Percentiles rank a stretch among this genome's conserved stretches.
Conservation (phyloP, 2,888 invertebrate species). For the Tipula helvola region DNA sequence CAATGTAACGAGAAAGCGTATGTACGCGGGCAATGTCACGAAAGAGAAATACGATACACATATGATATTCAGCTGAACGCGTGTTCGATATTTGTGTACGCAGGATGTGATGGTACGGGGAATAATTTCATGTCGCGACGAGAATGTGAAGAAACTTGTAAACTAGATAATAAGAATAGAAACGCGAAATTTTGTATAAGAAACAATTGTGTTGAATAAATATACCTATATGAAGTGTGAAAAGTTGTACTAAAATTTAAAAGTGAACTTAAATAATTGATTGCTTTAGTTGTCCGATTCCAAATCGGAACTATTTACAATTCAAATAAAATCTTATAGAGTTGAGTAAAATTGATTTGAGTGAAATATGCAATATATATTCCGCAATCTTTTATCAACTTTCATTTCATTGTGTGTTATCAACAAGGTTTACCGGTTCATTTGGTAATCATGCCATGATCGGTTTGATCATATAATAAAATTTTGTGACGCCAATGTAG, state of each 20-base stretch:
- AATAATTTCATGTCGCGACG: conserved; percentile 23
- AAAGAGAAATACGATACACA: not conserved
- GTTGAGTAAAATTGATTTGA: too few relatives aligned
- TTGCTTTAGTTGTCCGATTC: too few relatives aligned
- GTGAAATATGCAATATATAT: too few relatives aligned
- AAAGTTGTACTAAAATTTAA: too few relatives aligned
- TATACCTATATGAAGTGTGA: too few relatives aligned
- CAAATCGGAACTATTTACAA: too few relatives aligned
- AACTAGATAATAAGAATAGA: conserved; percentile 20
- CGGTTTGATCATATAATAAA: not conserved
- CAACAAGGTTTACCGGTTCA: too few relatives aligned
- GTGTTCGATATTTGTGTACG: not conserved
- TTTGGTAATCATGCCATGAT: not conserved
- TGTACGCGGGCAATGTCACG: not conserved
- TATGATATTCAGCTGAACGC: not conserved
- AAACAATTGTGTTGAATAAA: not conserved
- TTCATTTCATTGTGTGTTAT: too few relatives aligned
- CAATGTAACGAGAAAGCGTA: not conserved
- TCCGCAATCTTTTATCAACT: too few relatives aligned
- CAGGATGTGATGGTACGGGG: not conserved
- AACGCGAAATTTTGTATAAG: not conserved
- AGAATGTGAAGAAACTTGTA: conserved; percentile 45
- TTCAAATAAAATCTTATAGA: too few relatives aligned
- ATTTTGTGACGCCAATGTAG: not conserved
- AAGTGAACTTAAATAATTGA: too few relatives aligned